These are phyloP conservation scores for Brenthis daphne DNA, from an alignment of 2,888 invertebrate species.

Conservation along the genomic window DNA sequence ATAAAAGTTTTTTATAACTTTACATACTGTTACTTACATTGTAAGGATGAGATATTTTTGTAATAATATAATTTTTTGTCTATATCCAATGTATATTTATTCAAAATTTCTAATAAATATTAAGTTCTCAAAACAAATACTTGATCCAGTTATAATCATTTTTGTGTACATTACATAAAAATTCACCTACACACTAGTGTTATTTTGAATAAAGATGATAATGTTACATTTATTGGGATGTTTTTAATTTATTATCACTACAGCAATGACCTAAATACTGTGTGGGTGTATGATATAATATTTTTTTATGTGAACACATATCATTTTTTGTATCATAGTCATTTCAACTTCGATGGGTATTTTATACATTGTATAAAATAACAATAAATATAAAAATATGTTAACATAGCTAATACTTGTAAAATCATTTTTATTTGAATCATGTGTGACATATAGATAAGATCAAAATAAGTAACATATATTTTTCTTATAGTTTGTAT, in stretches of 20 bases:
- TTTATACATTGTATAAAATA: no score
- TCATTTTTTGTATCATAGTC: slow-evolving; percentile 1
- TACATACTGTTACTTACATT: slow-evolving; percentile 17
- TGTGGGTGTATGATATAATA: slow-evolving; percentile 5
- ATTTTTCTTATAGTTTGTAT: slow-evolving; percentile 5
- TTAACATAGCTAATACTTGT: slow-evolving; percentile 4
- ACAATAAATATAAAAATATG: slow-evolving; percentile 1
- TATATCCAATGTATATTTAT: slow-evolving; percentile 9
- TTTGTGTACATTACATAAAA: background rate
- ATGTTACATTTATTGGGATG: background rate
- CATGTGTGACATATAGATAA: background rate
- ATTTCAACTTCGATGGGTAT: no score
- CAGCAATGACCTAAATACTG: background rate
- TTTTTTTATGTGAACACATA: slow-evolving; percentile 11
- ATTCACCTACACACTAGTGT: background rate
- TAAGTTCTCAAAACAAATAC: background rate
- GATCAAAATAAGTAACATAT: slow-evolving; percentile 10
- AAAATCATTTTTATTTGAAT: background rate
- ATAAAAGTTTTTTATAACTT: slow-evolving; percentile 20
- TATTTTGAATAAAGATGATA: background rate
- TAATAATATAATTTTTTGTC: slow-evolving; percentile 5
- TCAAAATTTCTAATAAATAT: slow-evolving; percentile 8
- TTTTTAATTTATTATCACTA: background rate
- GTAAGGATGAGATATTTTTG: slow-evolving; percentile 19
- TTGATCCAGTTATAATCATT: background rate